Evolutionary conservation across 2,113 vertebrate genomes (phyloP).

Genomic region (Sclerurus mexicanus): DNA sequence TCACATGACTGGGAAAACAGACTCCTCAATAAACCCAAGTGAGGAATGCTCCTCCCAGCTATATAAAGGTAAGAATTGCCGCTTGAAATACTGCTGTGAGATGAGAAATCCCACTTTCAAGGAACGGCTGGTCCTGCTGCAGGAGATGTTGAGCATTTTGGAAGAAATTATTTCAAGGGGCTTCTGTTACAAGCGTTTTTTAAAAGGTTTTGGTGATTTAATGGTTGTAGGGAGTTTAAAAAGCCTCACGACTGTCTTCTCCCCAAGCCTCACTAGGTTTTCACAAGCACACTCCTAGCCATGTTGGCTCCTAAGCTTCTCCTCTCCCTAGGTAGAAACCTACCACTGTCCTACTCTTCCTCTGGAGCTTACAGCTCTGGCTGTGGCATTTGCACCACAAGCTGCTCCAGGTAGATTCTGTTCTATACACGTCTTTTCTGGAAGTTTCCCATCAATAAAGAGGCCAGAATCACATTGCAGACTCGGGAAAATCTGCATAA

Average conservation of each 20-base stretch:
- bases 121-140: background rate
- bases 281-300: background rate
- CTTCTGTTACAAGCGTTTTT: background rate
- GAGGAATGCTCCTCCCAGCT: background rate
- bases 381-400: background rate
- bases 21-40: background rate
- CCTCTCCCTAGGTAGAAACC: background rate
- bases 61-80: background rate
- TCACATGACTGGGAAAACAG: background rate
- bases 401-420: background rate
- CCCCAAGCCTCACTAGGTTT: background rate
- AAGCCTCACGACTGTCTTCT: background rate
- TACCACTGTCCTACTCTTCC: fast-evolving
- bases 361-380: background rate
- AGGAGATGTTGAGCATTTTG: background rate
- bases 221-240: background rate
- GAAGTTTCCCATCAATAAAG: background rate
- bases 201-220: background rate
- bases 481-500: background rate
- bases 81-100: background rate
- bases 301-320: background rate
- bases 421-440: background rate
- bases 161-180: background rate
- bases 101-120: background rate
- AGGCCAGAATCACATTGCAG: background rate